These are phyloP conservation scores for Parnassius orleans DNA, from an alignment of 2,888 invertebrate genomes.

Conservation along the genomic window DNA sequence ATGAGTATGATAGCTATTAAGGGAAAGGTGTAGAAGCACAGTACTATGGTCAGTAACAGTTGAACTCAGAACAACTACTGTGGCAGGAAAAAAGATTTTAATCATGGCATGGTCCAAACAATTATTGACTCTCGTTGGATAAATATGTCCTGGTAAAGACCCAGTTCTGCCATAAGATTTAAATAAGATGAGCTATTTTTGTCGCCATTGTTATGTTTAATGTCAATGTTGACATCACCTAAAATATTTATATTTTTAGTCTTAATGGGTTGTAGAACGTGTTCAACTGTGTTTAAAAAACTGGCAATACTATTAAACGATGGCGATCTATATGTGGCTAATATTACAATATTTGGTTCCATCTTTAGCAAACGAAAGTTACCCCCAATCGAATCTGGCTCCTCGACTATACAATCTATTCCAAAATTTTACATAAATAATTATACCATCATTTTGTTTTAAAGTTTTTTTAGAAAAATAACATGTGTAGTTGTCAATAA, in stretches of 20 bases:
- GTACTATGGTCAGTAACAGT: too few relatives aligned
- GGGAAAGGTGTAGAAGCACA: too few relatives aligned
- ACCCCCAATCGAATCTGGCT: too few relatives aligned
- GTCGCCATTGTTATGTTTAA: neutral
- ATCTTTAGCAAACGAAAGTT: too few relatives aligned
- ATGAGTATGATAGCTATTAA: too few relatives aligned
- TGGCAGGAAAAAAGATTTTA: too few relatives aligned
- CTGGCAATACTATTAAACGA: neutral
- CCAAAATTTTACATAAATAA: too few relatives aligned
- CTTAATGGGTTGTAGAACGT: neutral
- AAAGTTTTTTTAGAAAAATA: neutral
- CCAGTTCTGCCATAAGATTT: constrained; percentile 1
- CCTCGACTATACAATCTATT: too few relatives aligned
- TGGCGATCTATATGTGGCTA: constrained; percentile 1
- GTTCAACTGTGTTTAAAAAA: neutral
- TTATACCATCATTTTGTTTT: too few relatives aligned
- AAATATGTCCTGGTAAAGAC: neutral
- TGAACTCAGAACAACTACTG: too few relatives aligned
- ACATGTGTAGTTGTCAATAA: too few relatives aligned
- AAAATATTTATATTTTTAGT: neutral
- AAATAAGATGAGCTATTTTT: neutral
- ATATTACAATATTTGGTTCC: neutral
- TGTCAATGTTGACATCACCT: neutral
- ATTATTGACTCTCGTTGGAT: neutral
- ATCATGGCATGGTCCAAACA: neutral